These are phyloP conservation scores for Macrostomum cliftonense DNA, from an alignment of 2,888 invertebrate genomes.

Conservation along the genomic window DNA sequence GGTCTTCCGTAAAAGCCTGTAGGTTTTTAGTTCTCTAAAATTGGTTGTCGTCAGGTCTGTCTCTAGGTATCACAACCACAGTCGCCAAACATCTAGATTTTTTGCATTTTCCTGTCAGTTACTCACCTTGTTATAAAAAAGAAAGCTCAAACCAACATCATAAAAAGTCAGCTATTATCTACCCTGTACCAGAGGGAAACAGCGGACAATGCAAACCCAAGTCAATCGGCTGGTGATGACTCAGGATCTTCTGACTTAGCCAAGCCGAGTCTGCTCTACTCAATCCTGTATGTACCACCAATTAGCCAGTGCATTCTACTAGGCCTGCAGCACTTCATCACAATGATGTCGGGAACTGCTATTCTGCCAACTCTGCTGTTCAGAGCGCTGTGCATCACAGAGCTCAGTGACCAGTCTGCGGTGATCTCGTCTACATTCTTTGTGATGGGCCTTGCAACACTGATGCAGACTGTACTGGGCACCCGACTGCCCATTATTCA, in stretches of 20 bases:
- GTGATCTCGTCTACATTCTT: constrained; percentile 34
- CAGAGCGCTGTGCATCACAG: constrained; percentile 55
- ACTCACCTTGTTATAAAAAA: too few relatives aligned
- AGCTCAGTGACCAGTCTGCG: constrained; percentile 25
- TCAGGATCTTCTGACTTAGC: too few relatives aligned
- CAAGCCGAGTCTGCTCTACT: constrained; percentile 40
- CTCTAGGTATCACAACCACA: too few relatives aligned
- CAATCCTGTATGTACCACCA: constrained; percentile 59
- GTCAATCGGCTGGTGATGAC: not conserved
- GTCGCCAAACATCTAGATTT: too few relatives aligned
- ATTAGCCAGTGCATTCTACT: constrained; percentile 66
- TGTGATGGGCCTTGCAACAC: constrained; percentile 31
- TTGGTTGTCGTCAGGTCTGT: too few relatives aligned
- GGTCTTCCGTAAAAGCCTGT: too few relatives aligned
- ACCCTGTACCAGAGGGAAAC: too few relatives aligned
- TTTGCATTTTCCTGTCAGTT: too few relatives aligned
- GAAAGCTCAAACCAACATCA: too few relatives aligned
- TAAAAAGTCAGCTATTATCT: too few relatives aligned
- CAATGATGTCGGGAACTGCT: constrained; percentile 59
- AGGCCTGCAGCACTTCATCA: constrained; percentile 60
- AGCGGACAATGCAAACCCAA: not conserved
- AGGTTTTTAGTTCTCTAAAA: too few relatives aligned
- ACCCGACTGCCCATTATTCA: constrained; percentile 30
- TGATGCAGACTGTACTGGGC: constrained; percentile 32
- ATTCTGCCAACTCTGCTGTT: constrained; percentile 58